phyloP scores from a whole-genome alignment of 2,888 invertebrate genomes.

The Podotricha telesiphe region DNA sequence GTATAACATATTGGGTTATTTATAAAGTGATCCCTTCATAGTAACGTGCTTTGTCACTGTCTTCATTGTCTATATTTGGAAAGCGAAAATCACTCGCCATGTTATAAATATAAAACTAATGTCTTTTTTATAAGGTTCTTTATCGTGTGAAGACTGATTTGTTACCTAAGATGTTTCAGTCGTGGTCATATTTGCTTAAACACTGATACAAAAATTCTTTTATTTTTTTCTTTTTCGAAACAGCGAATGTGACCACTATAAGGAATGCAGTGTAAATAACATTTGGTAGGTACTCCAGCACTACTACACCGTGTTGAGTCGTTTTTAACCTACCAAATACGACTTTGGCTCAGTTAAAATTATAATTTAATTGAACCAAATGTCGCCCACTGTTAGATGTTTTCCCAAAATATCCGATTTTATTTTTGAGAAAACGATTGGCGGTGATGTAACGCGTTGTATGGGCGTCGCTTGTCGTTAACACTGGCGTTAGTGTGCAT shows the following conservation, averaged over 20 bases:
- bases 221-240: background rate
- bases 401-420: slow-evolving; percentile 46
- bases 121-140: slow-evolving; percentile 71
- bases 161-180: slow-evolving; percentile 58
- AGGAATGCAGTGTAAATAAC: slow-evolving; percentile 81
- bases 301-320: slow-evolving; percentile 65
- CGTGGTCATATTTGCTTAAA: slow-evolving; percentile 41
- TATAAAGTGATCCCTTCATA: background rate
- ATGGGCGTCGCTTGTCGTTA: slow-evolving; percentile 83
- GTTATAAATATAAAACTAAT: slow-evolving; percentile 55
- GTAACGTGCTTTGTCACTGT: background rate
- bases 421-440: slow-evolving; percentile 50
- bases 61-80: slow-evolving; percentile 40
- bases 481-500: slow-evolving; percentile 71
- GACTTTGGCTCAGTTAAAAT: slow-evolving; percentile 43
- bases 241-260: slow-evolving; percentile 61
- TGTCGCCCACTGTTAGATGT: slow-evolving; percentile 44
- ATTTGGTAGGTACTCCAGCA: slow-evolving; percentile 74
- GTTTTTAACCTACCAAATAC: slow-evolving; percentile 69
- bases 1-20: background rate
- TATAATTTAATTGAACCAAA: slow-evolving; percentile 42
- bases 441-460: slow-evolving; percentile 68
- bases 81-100: slow-evolving; percentile 46
- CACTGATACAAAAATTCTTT: slow-evolving; percentile 6
- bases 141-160: slow-evolving; percentile 78